These are phyloP conservation scores for Clepsis dumicolana DNA, from an alignment of 2,888 invertebrate species.

Conservation along the genomic window DNA sequence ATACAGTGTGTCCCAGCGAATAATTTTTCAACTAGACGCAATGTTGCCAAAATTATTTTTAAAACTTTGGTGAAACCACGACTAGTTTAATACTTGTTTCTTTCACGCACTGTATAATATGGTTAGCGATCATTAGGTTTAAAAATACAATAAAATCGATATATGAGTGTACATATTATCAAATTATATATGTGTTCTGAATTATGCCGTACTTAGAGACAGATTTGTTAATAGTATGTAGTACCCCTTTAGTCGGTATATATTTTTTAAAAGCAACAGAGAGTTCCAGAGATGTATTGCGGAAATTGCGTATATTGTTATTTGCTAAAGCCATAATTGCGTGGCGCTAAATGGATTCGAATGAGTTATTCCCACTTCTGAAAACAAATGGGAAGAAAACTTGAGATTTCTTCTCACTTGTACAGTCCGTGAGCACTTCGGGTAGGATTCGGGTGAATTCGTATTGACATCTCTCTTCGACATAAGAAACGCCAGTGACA, in stretches of 20 bases:
- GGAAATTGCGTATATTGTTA: no score
- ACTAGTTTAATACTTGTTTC: background rate
- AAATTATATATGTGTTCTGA: constrained; percentile 56
- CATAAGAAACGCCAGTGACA: no score
- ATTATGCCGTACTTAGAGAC: constrained; percentile 49
- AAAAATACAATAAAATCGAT: constrained; percentile 46
- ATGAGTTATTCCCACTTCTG: no score
- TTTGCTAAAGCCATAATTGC: no score
- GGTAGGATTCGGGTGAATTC: no score
- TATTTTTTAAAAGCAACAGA: background rate
- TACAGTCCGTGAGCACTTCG: no score
- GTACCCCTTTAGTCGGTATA: background rate
- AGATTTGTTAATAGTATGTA: background rate
- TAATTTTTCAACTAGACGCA: background rate
- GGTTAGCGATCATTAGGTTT: constrained; percentile 46
- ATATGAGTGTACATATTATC: constrained; percentile 50
- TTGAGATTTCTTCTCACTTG: no score
- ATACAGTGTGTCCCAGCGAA: constrained; percentile 7
- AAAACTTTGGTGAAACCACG: background rate
- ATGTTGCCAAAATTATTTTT: background rate
- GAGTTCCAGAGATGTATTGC: background rate
- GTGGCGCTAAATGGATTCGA: no score
- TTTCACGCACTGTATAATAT: constrained; percentile 11
- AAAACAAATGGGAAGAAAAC: no score
- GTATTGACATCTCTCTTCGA: no score